A percentile compares a stretch with the other conserved stretches of the same genome.
Conservation (phyloP, 2,797 vertebrate genomes). For the Ptychadena robeensis region DNA sequence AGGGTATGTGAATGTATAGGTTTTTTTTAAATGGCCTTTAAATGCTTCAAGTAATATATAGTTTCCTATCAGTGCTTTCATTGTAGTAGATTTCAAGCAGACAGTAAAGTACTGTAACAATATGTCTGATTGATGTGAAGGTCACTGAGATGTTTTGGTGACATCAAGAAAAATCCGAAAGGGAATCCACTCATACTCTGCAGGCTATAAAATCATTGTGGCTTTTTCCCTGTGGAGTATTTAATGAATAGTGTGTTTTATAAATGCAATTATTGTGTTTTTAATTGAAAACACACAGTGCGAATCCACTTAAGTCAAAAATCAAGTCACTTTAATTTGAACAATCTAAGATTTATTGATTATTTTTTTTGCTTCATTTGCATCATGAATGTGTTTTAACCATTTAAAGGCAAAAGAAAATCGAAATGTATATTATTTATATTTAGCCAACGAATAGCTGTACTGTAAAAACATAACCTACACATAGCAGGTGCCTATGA, state of each 20-base stretch:
- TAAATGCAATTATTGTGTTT: constrained; percentile 58
- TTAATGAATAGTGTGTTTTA: constrained; percentile 56
- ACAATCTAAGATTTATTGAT: constrained; percentile 57
- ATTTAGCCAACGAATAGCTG: neutral
- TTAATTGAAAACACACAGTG: constrained; percentile 56
- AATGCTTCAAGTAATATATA: neutral
- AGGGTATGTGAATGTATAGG: neutral
- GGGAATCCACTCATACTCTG: constrained; percentile 55
- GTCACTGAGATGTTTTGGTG: constrained; percentile 32
- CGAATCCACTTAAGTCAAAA: constrained; percentile 49
- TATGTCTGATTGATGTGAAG: constrained; percentile 32
- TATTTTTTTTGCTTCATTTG: constrained; percentile 32
- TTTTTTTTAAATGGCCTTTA: neutral
- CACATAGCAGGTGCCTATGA: neutral
- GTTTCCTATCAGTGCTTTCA: neutral
- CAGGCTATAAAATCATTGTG: constrained; percentile 50
- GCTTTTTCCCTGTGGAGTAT: constrained; percentile 45
- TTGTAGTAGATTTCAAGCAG: neutral
- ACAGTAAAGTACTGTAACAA: neutral
- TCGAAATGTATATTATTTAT: constrained; percentile 7
- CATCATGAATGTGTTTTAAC: constrained; percentile 39
- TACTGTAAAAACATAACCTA: neutral
- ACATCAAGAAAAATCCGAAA: constrained; percentile 46
- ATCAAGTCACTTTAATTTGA: constrained; percentile 44
- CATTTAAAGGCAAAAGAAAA: constrained; percentile 7